Conservation (phyloP, 2,888 invertebrate species). For the Cephus runcator region DNA sequence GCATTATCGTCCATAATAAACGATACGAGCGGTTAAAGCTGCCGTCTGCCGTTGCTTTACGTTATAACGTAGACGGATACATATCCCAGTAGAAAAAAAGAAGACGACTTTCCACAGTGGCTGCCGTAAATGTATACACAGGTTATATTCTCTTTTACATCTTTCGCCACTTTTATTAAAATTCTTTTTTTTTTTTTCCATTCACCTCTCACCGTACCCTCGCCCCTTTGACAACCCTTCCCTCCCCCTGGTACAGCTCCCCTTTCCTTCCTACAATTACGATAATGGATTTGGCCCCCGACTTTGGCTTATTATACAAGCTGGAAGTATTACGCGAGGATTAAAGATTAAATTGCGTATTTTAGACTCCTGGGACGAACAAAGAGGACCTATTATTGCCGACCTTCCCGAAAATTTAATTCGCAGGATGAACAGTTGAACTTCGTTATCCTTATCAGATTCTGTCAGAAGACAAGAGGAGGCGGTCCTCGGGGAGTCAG, state of each 20-base stretch:
- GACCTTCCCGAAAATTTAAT: neutral
- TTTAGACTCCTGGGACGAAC: neutral
- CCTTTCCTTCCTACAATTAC: neutral
- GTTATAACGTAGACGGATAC: neutral
- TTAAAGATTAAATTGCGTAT: neutral
- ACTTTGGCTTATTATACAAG: neutral
- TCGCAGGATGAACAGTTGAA: neutral
- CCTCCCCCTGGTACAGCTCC: neutral
- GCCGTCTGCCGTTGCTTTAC: neutral
- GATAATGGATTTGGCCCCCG: conserved; percentile 1
- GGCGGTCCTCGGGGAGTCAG: neutral
- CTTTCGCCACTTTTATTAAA: neutral
- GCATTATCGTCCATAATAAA: neutral
- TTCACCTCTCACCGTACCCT: neutral
- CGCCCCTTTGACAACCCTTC: neutral
- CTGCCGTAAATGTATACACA: too few relatives aligned
- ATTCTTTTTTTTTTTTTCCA: neutral
- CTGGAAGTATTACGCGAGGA: neutral
- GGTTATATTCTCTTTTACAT: too few relatives aligned
- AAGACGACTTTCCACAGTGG: neutral
- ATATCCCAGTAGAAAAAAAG: neutral
- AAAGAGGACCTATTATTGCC: neutral
- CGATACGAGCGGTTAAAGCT: neutral
- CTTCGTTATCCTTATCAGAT: neutral
- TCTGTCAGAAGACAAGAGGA: neutral